Conservation (phyloP, 2,888 invertebrate genomes). For the Augochlorella aurata region DNA sequence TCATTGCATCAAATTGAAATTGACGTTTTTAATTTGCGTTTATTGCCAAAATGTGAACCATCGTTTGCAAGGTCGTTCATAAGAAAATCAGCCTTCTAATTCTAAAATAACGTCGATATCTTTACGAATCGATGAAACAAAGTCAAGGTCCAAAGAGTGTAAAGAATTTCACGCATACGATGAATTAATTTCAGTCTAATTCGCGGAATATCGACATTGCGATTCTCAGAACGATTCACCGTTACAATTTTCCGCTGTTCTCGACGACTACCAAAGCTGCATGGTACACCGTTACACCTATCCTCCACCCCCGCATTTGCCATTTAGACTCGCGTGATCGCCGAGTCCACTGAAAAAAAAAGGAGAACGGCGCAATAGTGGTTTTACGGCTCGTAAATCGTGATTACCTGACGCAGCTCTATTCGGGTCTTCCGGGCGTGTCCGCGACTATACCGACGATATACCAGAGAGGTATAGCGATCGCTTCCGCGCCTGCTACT, state of each 20-base stretch:
- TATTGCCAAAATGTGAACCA: too few species aligned
- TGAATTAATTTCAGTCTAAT: neutral
- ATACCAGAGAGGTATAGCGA: neutral
- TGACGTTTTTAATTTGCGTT: too few species aligned
- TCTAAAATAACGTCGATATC: too few species aligned
- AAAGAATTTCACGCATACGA: too few species aligned
- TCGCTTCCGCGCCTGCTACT: neutral
- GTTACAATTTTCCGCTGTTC: neutral
- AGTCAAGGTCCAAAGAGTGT: too few species aligned
- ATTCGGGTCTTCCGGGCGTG: slow-evolving; percentile 1
- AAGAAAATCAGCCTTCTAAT: too few species aligned
- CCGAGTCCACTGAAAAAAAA: slow-evolving; percentile 1
- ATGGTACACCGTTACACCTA: neutral
- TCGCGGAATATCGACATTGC: neutral
- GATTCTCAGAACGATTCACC: neutral
- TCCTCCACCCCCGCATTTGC: neutral
- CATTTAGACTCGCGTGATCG: neutral
- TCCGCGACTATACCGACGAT: neutral
- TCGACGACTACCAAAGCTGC: neutral
- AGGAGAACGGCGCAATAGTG: neutral
- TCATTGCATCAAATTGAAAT: too few species aligned
- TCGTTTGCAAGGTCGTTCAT: too few species aligned
- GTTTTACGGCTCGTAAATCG: slow-evolving; percentile 1
- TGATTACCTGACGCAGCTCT: slow-evolving; percentile 1
- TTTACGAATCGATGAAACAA: too few species aligned